phyloP scores from a whole-genome alignment of 64 coral and sea anemone genomes.

The Stichodactyla mertensii region DNA sequence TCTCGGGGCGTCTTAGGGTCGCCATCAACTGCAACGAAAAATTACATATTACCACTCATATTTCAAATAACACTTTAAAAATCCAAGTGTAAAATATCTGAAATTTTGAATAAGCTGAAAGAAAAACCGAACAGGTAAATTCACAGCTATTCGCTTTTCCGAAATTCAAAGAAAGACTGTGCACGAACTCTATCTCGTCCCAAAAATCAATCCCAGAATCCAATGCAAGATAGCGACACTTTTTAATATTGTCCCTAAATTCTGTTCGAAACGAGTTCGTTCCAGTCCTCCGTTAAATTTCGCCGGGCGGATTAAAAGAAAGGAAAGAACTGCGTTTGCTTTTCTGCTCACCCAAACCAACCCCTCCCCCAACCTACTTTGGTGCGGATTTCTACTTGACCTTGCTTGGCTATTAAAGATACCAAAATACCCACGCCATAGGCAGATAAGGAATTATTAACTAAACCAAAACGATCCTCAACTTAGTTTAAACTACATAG shows the following conservation, averaged over 20 bases:
- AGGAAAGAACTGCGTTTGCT: too few species aligned
- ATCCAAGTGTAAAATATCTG: neutral
- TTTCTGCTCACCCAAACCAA: too few species aligned
- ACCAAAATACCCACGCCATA: neutral
- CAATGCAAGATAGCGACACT: too few species aligned
- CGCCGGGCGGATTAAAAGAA: too few species aligned
- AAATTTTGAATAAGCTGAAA: neutral
- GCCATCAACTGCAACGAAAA: conserved; percentile 9
- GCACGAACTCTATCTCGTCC: too few species aligned
- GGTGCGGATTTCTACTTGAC: neutral
- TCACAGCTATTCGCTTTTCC: too few species aligned
- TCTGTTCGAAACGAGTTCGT: too few species aligned
- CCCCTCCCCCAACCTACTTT: neutral
- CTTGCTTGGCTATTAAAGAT: neutral
- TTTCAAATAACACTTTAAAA: neutral
- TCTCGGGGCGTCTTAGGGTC: conserved; percentile 1
- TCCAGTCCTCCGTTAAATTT: too few species aligned
- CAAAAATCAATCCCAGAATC: too few species aligned
- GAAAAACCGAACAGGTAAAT: neutral
- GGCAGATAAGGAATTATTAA: neutral
- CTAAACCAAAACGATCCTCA: neutral
- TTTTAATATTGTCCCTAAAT: too few species aligned
- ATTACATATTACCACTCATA: neutral
- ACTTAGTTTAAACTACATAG: neutral
- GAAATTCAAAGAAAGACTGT: too few species aligned